These are phyloP conservation scores for Heteromormyrus szaboi DNA, from an alignment of 2,797 vertebrate genomes.

Conservation along the genomic window DNA sequence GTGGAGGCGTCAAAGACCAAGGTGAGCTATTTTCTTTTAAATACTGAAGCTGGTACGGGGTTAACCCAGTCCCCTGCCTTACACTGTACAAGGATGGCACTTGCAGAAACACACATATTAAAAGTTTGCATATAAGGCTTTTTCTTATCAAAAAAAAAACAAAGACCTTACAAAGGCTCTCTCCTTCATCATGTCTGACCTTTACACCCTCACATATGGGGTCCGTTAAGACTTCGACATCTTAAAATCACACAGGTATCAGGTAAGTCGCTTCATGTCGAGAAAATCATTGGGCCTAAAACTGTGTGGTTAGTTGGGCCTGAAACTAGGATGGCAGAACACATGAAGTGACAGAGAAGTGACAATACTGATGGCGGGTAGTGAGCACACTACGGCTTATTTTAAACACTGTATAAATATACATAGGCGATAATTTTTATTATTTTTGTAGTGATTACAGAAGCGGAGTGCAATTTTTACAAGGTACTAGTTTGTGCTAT, in stretches of 20 bases:
- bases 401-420: constrained; percentile 81
- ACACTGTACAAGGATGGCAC: constrained; percentile 97
- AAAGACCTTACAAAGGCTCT: constrained; percentile 81
- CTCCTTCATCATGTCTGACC: constrained; percentile 53
- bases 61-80: constrained; percentile 80
- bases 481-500: constrained; percentile 86
- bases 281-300: constrained; percentile 80
- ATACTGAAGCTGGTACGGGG: constrained; percentile 89
- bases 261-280: constrained; percentile 86
- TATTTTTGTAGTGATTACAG: constrained; percentile 88
- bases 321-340: constrained; percentile 60
- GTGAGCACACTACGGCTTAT: constrained; percentile 66
- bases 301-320: constrained; percentile 83
- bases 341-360: constrained; percentile 79
- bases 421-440: constrained; percentile 81
- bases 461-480: constrained; percentile 91
- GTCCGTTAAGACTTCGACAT: constrained; percentile 81
- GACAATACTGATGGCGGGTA: constrained; percentile 81
- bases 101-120: constrained; percentile 94
- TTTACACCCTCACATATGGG: constrained; percentile 71
- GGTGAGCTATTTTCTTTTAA: constrained; percentile 67
- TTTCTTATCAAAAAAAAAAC: constrained; percentile 57
- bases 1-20: constrained; percentile 85
- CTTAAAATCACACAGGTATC: constrained; percentile 90
- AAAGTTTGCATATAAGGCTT: constrained; percentile 99